phyloP scores from a whole-genome alignment of 2,888 invertebrate genomes.

The Proisotoma minuta region DNA sequence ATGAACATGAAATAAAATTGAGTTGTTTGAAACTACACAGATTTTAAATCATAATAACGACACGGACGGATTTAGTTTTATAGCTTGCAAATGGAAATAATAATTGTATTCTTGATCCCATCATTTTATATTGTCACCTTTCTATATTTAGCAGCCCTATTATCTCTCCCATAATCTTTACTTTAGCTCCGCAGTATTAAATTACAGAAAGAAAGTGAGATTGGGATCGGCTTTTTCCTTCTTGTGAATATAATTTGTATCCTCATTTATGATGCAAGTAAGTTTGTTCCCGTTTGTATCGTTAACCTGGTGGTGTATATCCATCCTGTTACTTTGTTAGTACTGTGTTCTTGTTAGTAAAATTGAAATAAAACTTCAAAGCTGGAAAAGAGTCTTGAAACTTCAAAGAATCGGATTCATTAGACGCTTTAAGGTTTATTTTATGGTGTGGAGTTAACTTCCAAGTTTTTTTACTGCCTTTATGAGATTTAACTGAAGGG shows the following conservation, averaged over 20 bases:
- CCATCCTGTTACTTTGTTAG: slow-evolving; percentile 4
- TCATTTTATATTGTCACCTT: too few species aligned
- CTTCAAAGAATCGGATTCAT: slow-evolving; percentile 11
- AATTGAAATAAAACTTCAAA: slow-evolving; percentile 6
- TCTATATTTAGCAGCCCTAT: too few species aligned
- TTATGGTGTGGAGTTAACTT: slow-evolving; percentile 1
- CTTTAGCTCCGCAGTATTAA: too few species aligned
- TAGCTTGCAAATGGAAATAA: too few species aligned
- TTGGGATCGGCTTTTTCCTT: neutral
- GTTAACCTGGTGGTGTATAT: neutral
- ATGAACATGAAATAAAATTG: too few species aligned
- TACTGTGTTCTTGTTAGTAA: neutral
- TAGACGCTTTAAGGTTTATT: slow-evolving; percentile 9
- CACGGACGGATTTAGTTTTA: too few species aligned
- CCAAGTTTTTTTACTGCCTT: slow-evolving; percentile 3
- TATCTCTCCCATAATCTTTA: too few species aligned
- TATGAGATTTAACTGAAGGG: neutral
- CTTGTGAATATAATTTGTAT: neutral
- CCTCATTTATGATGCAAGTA: neutral
- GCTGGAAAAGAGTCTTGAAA: neutral
- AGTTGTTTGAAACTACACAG: too few species aligned
- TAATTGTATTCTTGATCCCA: too few species aligned
- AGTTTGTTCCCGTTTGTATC: neutral
- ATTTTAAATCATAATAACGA: too few species aligned
- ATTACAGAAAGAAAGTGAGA: too few species aligned